phyloP scores from a whole-genome alignment of 1,140 invertebrate species.

The Brachionus rubens region DNA sequence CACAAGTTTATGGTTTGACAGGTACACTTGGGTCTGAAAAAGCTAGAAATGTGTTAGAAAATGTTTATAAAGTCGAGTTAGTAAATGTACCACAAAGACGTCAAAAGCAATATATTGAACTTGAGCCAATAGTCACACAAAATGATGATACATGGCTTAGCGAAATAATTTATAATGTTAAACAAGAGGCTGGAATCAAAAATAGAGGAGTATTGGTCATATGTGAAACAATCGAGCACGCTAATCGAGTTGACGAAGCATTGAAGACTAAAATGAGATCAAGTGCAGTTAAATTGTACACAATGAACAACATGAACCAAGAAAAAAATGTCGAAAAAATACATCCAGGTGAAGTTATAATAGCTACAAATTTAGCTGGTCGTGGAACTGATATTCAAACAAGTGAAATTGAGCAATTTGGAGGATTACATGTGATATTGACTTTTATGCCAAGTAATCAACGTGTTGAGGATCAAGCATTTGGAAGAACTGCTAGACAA shows the following conservation, averaged over 20 bases:
- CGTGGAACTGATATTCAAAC: neutral
- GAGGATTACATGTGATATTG: conserved; percentile 4
- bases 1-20: neutral
- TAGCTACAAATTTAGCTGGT: conserved; percentile 34
- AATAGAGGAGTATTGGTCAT: neutral
- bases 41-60: neutral
- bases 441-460: conserved; percentile 22
- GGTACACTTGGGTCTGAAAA: neutral
- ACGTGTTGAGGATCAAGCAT: conserved; percentile 28
- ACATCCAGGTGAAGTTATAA: neutral
- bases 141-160: neutral
- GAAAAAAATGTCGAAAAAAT: neutral
- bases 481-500: conserved; percentile 2
- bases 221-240: neutral
- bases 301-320: too few species aligned
- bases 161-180: too few species aligned
- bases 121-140: neutral
- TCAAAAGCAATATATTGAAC: neutral
- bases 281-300: neutral
- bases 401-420: conserved; percentile 1
- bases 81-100: neutral
- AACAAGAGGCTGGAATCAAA: too few species aligned
- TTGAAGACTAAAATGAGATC: neutral
- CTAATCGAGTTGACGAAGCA: neutral
- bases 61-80: neutral